phyloP scores from a whole-genome alignment of 2,888 invertebrate species.

The Alitta virens region DNA sequence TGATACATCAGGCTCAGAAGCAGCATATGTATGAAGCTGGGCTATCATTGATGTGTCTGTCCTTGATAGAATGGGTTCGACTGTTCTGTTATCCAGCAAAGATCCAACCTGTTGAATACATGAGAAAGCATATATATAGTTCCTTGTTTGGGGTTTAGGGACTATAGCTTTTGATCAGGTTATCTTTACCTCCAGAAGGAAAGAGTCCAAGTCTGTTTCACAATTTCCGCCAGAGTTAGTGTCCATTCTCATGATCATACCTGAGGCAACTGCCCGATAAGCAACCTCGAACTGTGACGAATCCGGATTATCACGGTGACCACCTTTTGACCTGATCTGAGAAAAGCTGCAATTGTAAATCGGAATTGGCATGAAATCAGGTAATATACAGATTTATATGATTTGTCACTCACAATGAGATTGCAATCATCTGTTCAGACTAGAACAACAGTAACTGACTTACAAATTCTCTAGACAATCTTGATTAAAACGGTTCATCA shows the following conservation, averaged over 20 bases:
- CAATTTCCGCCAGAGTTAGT: background rate
- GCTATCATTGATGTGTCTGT: no score
- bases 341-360: background rate
- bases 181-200: background rate
- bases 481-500: constrained; percentile 15
- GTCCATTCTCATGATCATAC: background rate
- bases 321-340: constrained; percentile 6
- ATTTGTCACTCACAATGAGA: no score
- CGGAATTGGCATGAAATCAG: background rate
- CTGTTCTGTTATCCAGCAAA: no score
- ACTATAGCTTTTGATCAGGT: no score
- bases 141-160: no score
- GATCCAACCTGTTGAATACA: no score
- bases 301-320: constrained; percentile 4
- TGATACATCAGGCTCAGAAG: no score
- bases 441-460: background rate
- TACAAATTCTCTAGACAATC: constrained; percentile 17
- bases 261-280: background rate
- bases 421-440: no score
- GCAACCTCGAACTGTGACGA: background rate
- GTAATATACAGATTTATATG: background rate
- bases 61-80: no score
- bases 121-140: no score
- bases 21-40: no score
- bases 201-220: background rate